Conservation (phyloP, 2,797 vertebrate species). For the Margarornis squamiger region DNA sequence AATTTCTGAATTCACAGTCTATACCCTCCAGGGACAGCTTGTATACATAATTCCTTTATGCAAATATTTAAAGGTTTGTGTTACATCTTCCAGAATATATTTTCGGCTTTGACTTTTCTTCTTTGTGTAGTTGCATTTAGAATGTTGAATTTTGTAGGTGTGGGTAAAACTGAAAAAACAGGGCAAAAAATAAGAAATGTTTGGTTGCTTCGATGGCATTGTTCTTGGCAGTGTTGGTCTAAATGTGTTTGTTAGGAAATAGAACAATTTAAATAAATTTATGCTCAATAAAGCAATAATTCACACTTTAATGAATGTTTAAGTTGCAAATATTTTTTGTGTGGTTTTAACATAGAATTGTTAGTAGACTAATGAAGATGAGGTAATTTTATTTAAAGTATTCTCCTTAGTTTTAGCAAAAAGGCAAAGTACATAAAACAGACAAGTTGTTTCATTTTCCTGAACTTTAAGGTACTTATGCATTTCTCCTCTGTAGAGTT, state of each 20-base stretch:
- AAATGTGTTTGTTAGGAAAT: not conserved
- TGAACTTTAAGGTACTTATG: not conserved
- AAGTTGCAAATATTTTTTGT: not conserved
- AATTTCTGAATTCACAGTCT: not conserved
- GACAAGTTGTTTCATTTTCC: not conserved
- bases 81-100: not conserved
- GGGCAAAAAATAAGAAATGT: not conserved
- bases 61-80: conserved; percentile 6
- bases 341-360: not conserved
- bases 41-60: not conserved
- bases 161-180: not conserved
- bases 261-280: not conserved
- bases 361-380: not conserved
- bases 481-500: not conserved
- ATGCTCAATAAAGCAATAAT: not conserved
- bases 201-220: not conserved
- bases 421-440: not conserved
- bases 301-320: not conserved
- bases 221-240: not conserved
- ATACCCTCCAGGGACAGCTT: not conserved
- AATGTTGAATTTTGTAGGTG: not conserved
- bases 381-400: not conserved
- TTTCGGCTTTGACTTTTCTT: not conserved
- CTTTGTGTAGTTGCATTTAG: not conserved
- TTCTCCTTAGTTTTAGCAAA: not conserved